Evolutionary conservation across 2,113 vertebrate species (phyloP).

Genomic region (Vicugna pacos): DNA sequence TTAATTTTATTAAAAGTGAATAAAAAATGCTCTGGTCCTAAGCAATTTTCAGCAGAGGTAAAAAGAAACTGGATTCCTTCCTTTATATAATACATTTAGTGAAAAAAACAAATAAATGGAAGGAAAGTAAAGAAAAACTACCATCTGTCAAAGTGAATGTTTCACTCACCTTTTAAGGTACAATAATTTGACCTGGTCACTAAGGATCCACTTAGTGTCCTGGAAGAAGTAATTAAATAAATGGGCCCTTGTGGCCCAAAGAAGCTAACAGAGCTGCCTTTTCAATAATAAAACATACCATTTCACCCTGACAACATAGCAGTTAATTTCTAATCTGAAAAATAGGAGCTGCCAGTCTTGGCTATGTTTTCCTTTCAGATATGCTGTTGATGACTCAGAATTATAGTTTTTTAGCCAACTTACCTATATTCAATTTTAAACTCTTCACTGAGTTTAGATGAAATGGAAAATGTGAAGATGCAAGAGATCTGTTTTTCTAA

Average conservation of each 20-base stretch:
- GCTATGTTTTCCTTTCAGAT: constrained; percentile 68
- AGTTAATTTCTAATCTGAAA: constrained; percentile 80
- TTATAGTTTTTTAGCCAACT: constrained; percentile 76
- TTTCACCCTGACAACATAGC: constrained; percentile 75
- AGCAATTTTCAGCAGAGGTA: background rate
- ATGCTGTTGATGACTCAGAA: constrained; percentile 60
- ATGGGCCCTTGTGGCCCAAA: constrained; percentile 65
- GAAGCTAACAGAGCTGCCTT: constrained; percentile 62
- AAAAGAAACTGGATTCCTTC: background rate
- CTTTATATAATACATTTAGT: constrained; percentile 12
- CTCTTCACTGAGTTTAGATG: constrained; percentile 70
- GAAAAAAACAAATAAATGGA: background rate
- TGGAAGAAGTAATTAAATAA: constrained; percentile 78
- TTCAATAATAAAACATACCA: constrained; percentile 74
- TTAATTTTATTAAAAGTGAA: constrained; percentile 37
- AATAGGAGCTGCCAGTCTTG: constrained; percentile 70
- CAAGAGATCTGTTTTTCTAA: background rate
- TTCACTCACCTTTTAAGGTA: constrained; percentile 47
- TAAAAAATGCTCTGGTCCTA: background rate
- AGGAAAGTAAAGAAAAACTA: constrained; percentile 16
- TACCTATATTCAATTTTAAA: constrained; percentile 74
- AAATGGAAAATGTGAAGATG: constrained; percentile 68
- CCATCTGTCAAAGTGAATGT: constrained; percentile 4
- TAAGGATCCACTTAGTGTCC: constrained; percentile 66
- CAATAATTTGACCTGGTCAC: constrained; percentile 58